Evolutionary conservation across 2,888 invertebrate species (phyloP).

Genomic region (Pollenia labialis): DNA sequence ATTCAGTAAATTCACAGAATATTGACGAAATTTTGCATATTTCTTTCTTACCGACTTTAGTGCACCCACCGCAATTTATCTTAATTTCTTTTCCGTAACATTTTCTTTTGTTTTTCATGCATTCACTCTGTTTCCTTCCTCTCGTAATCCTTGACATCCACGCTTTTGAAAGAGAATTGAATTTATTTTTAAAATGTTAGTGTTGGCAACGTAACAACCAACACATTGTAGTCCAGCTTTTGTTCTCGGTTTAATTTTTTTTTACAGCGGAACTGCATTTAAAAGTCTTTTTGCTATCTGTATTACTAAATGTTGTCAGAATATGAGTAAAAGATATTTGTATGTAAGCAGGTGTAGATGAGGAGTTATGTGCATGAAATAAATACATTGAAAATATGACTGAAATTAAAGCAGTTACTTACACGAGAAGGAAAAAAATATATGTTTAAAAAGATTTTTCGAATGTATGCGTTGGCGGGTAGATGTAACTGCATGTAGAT

Average conservation of each 20-base stretch:
- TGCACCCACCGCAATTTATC: not conserved
- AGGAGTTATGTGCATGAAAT: constrained; percentile 16
- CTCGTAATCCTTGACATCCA: not conserved
- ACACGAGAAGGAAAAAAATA: constrained; percentile 1
- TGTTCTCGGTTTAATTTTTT: not conserved
- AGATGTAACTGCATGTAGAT: not conserved
- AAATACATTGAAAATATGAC: not conserved
- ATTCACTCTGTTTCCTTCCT: not conserved
- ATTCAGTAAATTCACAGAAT: too few relatives aligned
- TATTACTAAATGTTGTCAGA: not conserved
- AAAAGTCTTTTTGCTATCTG: not conserved
- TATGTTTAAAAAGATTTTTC: not conserved
- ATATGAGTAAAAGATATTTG: not conserved
- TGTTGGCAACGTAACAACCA: constrained; percentile 23
- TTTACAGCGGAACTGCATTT: constrained; percentile 8
- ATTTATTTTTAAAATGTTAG: constrained; percentile 20
- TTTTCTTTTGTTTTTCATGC: constrained; percentile 14
- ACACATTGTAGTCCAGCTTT: constrained; percentile 25
- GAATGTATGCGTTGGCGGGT: not conserved
- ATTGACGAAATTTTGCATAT: too few relatives aligned
- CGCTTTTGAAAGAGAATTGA: not conserved
- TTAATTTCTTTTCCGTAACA: not conserved
- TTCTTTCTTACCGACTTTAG: too few relatives aligned
- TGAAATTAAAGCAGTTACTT: constrained; percentile 30
- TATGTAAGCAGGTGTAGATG: not conserved